Evolutionary conservation across 2,888 invertebrate genomes (phyloP).

Genomic region (Bugulina stolonifera): DNA sequence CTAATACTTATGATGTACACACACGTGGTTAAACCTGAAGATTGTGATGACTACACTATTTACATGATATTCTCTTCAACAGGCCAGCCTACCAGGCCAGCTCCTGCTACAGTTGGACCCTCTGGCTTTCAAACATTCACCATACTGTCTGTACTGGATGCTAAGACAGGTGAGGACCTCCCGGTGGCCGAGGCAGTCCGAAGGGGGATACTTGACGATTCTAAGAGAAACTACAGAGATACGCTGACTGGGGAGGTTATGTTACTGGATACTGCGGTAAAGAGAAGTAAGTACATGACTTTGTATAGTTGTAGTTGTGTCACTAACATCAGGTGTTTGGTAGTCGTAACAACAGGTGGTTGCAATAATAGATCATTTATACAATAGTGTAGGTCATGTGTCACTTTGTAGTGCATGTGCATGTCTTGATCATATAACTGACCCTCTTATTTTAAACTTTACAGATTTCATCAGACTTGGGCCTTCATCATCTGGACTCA

Average conservation of each 20-base stretch:
- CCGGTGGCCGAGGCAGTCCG: constrained; percentile 87
- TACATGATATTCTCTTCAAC: no score
- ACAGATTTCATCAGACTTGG: constrained; percentile 17
- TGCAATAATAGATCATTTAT: no score
- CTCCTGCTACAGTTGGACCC: not conserved
- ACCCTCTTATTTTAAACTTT: not conserved
- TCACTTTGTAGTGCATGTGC: no score
- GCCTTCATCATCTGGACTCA: constrained; percentile 7
- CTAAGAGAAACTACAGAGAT: constrained; percentile 12
- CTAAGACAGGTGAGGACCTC: constrained; percentile 76
- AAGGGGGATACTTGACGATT: constrained; percentile 70
- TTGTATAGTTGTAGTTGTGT: no score
- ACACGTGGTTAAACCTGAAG: no score
- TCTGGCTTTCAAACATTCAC: constrained; percentile 22
- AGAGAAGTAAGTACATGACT: constrained; percentile 15
- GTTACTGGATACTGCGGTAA: constrained; percentile 13
- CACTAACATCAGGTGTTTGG: no score
- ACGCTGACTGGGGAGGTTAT: constrained; percentile 19
- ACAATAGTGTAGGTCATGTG: no score
- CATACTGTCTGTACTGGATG: constrained; percentile 19
- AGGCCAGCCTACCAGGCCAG: not conserved
- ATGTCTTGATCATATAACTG: no score
- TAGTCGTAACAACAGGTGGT: not conserved
- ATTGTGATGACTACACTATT: no score
- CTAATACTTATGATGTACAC: no score